phyloP scores from a whole-genome alignment of 2,888 invertebrate genomes.

The Sylvicola cinctus region DNA sequence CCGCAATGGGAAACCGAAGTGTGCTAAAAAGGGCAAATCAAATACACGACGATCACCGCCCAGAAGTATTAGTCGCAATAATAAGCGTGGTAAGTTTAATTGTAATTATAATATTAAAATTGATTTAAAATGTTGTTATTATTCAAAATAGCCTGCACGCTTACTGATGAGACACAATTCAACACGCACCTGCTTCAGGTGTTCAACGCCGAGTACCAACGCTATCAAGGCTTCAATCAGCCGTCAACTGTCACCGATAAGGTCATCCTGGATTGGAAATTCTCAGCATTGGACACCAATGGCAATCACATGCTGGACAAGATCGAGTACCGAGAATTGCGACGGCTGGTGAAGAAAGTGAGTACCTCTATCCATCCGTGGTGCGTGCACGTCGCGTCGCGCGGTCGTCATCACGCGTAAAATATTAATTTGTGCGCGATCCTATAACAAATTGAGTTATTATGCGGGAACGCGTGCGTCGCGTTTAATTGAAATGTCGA shows the following conservation, averaged over 20 bases:
- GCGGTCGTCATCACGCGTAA: no score
- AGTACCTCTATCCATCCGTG: not conserved
- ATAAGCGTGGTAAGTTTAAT: slow-evolving; percentile 13
- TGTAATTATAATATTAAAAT: not conserved
- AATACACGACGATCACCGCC: slow-evolving; percentile 39
- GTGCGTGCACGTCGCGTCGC: no score
- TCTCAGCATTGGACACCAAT: slow-evolving; percentile 61
- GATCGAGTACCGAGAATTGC: slow-evolving; percentile 62
- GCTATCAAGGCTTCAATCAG: slow-evolving; percentile 18
- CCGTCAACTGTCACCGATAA: slow-evolving; percentile 22
- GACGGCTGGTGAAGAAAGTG: slow-evolving; percentile 62
- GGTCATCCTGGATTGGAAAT: slow-evolving; percentile 74
- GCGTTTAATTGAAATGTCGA: no score
- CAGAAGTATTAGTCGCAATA: slow-evolving; percentile 31
- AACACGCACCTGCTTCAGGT: slow-evolving; percentile 69
- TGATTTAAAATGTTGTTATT: not conserved
- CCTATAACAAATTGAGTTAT: no score
- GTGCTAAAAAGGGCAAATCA: slow-evolving; percentile 35
- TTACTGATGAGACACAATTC: slow-evolving; percentile 55
- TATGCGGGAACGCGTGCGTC: no score
- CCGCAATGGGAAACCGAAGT: slow-evolving; percentile 46
- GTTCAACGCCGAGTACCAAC: slow-evolving; percentile 58
- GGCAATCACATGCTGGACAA: slow-evolving; percentile 55
- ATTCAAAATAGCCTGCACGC: slow-evolving; percentile 34
- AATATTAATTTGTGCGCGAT: no score